Evolutionary conservation across 2,113 vertebrate genomes (phyloP).

Genomic region (Antennarius striatus): DNA sequence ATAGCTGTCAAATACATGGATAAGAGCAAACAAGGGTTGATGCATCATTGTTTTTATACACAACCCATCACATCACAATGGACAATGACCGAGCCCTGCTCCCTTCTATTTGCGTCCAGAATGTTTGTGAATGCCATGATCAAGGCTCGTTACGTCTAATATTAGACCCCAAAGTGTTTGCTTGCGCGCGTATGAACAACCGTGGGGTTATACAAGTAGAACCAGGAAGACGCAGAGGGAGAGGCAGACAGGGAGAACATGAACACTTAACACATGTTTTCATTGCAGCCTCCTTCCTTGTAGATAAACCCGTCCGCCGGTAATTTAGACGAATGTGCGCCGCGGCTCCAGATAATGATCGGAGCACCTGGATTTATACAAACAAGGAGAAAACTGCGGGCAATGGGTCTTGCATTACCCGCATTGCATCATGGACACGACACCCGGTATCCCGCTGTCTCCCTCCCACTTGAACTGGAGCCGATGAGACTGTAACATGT

Average conservation of each 20-base stretch:
- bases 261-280: conserved; percentile 26
- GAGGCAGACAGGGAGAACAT: not conserved
- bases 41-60: conserved; percentile 47
- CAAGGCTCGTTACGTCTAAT: conserved; percentile 49
- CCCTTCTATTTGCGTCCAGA: conserved; percentile 23
- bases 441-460: conserved; percentile 65
- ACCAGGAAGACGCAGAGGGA: not conserved
- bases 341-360: conserved; percentile 53
- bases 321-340: conserved; percentile 72
- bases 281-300: conserved; percentile 31
- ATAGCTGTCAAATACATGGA: conserved; percentile 43
- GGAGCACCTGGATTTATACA: conserved; percentile 53
- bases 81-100: conserved; percentile 37
- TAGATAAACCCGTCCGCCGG: conserved; percentile 30
- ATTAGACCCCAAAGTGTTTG: conserved; percentile 30
- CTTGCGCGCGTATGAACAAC: conserved; percentile 4
- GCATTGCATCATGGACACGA: conserved; percentile 83
- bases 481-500: conserved; percentile 54
- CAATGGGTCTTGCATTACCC: conserved; percentile 68
- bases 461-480: conserved; percentile 61
- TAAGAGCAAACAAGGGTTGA: conserved; percentile 24
- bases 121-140: conserved; percentile 35
- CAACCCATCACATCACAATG: conserved; percentile 18
- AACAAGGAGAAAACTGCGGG: conserved; percentile 56
- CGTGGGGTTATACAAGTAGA: conserved; percentile 23